These are phyloP conservation scores for Ptychoptera contaminata DNA, from an alignment of 2,888 invertebrate genomes.

Conservation along the genomic window DNA sequence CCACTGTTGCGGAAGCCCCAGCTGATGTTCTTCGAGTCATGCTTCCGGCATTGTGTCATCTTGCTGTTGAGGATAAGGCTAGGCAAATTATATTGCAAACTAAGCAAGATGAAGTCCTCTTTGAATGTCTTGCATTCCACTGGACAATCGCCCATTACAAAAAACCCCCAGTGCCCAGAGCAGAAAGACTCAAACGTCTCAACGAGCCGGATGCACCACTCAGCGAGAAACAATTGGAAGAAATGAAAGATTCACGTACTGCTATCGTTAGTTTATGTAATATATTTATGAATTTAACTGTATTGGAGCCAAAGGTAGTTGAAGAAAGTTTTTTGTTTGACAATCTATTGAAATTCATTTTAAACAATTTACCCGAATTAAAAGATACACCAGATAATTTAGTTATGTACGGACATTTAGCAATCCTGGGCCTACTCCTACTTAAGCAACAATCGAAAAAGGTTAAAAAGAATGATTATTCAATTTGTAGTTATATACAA, in stretches of 20 bases:
- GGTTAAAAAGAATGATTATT: conserved; percentile 75
- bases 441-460: conserved; percentile 70
- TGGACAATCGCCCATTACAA: conserved; percentile 79
- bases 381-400: conserved; percentile 72
- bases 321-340: conserved; percentile 63
- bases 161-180: conserved; percentile 63
- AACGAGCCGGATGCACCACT: conserved; percentile 62
- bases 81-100: conserved; percentile 60
- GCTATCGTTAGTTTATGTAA: conserved; percentile 83
- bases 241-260: conserved; percentile 68
- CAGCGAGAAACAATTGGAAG: conserved; percentile 55
- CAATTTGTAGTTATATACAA: conserved; percentile 77
- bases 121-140: conserved; percentile 65
- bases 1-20: conserved; percentile 30
- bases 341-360: conserved; percentile 68
- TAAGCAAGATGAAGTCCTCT: conserved; percentile 65
- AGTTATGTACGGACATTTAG: conserved; percentile 69
- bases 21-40: conserved; percentile 65
- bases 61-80: conserved; percentile 80
- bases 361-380: conserved; percentile 68
- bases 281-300: conserved; percentile 83
- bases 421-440: conserved; percentile 65
- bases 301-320: conserved; percentile 69
- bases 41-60: conserved; percentile 78
- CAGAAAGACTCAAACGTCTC: conserved; percentile 58